Percentiles rank a stretch among this genome's conserved stretches.
phyloP scores from a whole-genome alignment of 2,797 vertebrate genomes.

The Champsocephalus gunnari region DNA sequence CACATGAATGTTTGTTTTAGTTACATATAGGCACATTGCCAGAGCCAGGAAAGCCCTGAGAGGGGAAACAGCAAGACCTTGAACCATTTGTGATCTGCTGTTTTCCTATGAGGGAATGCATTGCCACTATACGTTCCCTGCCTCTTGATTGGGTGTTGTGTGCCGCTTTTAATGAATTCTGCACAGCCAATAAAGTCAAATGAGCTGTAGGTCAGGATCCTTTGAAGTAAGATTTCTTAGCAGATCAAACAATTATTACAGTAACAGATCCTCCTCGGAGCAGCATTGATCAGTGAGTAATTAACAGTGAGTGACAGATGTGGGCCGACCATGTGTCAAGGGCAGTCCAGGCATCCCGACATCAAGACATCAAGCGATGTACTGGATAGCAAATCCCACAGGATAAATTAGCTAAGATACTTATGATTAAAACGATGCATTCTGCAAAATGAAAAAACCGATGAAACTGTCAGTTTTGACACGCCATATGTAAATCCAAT shows the following conservation, averaged over 20 bases:
- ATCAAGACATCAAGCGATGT: constrained; percentile 15
- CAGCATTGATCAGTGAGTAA: constrained; percentile 40
- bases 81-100: constrained; percentile 52
- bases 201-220: constrained; percentile 36
- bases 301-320: constrained; percentile 56
- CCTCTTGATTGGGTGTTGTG: constrained; percentile 58
- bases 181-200: constrained; percentile 21
- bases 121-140: constrained; percentile 17
- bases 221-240: constrained; percentile 57
- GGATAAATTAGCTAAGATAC: constrained; percentile 4
- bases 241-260: constrained; percentile 43
- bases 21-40: constrained; percentile 7
- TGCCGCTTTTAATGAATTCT: constrained; percentile 52
- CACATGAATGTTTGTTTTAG: constrained; percentile 29
- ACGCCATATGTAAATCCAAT: background rate
- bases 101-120: constrained; percentile 33
- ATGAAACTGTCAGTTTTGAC: background rate
- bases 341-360: constrained; percentile 9
- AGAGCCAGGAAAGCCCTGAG: constrained; percentile 16
- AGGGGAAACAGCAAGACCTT: constrained; percentile 53
- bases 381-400: constrained; percentile 29
- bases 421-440: background rate
- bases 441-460: background rate
- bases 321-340: constrained; percentile 41
- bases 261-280: constrained; percentile 17